A percentile compares a stretch with the other conserved stretches of the same genome.
Conservation (phyloP, 2,888 invertebrate species). For the Rotaria magnacalcarata region DNA sequence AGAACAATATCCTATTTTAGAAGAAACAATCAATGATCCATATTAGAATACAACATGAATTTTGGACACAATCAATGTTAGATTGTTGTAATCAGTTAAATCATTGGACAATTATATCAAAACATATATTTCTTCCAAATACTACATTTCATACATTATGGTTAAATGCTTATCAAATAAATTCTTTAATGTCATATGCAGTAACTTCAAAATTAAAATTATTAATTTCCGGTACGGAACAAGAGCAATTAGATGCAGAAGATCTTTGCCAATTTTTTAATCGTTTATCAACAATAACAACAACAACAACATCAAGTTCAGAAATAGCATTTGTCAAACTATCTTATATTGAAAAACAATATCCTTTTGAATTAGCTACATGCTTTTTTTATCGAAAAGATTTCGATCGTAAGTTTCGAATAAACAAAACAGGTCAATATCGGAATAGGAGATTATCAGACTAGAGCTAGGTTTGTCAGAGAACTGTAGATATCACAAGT, state of each 20-base stretch:
- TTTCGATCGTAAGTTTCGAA: slow-evolving; percentile 53
- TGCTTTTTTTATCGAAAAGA: slow-evolving; percentile 63
- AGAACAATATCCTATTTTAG: too few species aligned
- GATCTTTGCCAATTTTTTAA: slow-evolving; percentile 41
- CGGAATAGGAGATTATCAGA: too few species aligned
- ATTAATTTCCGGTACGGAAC: slow-evolving; percentile 57
- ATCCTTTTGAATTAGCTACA: slow-evolving; percentile 65
- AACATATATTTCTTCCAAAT: slow-evolving; percentile 28
- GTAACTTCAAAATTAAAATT: slow-evolving; percentile 64
- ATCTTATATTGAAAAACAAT: slow-evolving; percentile 56
- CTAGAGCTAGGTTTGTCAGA: too few species aligned
- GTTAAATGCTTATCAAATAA: background rate
- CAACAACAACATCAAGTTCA: background rate
- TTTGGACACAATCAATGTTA: slow-evolving; percentile 40
- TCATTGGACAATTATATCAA: slow-evolving; percentile 42
- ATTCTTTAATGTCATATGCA: slow-evolving; percentile 61
- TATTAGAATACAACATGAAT: slow-evolving; percentile 24
- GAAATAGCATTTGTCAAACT: background rate
- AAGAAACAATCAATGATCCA: too few species aligned
- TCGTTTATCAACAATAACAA: background rate
- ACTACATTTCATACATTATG: slow-evolving; percentile 1
- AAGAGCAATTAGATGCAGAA: slow-evolving; percentile 50
- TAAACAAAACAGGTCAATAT: too few species aligned
- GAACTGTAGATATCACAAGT: too few species aligned
- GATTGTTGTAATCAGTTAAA: slow-evolving; percentile 40